phyloP scores from a whole-genome alignment of 2,888 invertebrate species.

The Synergus umbraculus region DNA sequence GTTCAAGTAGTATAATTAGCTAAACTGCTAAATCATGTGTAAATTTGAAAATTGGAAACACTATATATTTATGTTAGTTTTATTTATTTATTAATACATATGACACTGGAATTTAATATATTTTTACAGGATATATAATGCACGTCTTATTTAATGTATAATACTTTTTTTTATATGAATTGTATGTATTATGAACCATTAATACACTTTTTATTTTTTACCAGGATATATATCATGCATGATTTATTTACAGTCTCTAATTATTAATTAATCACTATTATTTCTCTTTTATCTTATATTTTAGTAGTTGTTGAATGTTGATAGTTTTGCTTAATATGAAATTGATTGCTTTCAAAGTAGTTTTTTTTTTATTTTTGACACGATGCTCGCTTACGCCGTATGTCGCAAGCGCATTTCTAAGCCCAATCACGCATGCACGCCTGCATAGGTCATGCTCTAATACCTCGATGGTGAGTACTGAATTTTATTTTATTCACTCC shows the following conservation, averaged over 20 bases:
- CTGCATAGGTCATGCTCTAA: constrained; percentile 58
- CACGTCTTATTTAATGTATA: not conserved
- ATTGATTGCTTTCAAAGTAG: constrained; percentile 25
- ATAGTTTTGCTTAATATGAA: constrained; percentile 2
- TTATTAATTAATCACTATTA: not conserved
- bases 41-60: too few relatives aligned
- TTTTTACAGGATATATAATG: not conserved
- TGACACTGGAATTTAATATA: not conserved
- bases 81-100: not conserved
- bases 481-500: constrained; percentile 19
- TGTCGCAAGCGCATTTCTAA: constrained; percentile 61
- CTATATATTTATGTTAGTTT: not conserved
- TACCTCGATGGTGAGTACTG: constrained; percentile 69
- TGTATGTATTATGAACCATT: not conserved
- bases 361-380: constrained; percentile 31
- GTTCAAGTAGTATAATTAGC: too few relatives aligned
- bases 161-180: not conserved
- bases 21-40: too few relatives aligned
- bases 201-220: constrained; percentile 17
- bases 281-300: not conserved
- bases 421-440: constrained; percentile 63
- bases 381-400: constrained; percentile 50
- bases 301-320: not conserved
- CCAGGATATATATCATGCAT: constrained; percentile 17
- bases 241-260: not conserved